Evolutionary conservation across 2,113 vertebrate genomes (phyloP).

Genomic region (Erythrocercus mccallii): DNA sequence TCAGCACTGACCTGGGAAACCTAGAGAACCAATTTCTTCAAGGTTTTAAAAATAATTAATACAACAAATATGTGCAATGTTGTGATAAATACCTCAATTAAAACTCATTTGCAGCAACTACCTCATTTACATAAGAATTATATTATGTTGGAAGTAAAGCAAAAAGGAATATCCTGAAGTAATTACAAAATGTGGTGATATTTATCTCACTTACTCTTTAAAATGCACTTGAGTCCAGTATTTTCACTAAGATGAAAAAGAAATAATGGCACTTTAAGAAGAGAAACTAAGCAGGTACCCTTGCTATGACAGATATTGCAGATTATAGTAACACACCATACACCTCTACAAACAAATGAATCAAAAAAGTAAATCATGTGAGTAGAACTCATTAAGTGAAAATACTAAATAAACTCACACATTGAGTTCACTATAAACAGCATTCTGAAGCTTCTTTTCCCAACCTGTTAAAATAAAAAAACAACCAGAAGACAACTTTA

Average conservation of each 20-base stretch:
- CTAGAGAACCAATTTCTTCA: neutral
- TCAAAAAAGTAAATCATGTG: neutral
- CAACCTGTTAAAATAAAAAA: constrained; percentile 80
- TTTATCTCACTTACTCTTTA: neutral
- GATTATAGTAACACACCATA: neutral
- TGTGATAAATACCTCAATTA: neutral
- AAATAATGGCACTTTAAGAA: neutral
- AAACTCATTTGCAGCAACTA: neutral
- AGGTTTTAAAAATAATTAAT: neutral
- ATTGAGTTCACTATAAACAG: constrained; percentile 92
- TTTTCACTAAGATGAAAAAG: neutral
- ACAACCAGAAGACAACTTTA: neutral
- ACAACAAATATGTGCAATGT: neutral
- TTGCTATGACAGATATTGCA: neutral
- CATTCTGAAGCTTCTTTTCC: constrained; percentile 97
- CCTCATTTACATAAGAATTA: neutral
- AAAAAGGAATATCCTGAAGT: neutral
- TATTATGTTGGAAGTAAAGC: neutral
- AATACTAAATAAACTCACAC: constrained; percentile 80
- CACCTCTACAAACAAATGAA: neutral
- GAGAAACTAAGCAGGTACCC: neutral
- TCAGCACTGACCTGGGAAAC: neutral
- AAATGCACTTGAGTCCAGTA: neutral
- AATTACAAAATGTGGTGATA: neutral
- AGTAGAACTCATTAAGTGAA: neutral